Evolutionary conservation across 1,140 invertebrate species (phyloP), one percentile per base, ranked within the genome.

Genomic region (Trichonephila inaurata): DNA sequence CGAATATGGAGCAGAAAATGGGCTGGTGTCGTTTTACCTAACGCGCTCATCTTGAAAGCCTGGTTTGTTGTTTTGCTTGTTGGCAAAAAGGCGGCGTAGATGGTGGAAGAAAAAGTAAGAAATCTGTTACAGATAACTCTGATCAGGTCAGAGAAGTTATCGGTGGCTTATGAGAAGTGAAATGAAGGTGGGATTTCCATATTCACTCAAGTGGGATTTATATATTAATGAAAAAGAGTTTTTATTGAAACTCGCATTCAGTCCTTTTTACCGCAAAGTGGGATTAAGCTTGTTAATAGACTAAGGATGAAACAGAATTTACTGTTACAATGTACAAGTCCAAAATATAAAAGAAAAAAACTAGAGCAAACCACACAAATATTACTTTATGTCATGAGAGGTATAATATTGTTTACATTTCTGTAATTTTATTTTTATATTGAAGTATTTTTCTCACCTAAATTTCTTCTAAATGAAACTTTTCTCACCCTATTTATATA

Each of bases 1-100:
- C 12, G 66, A 62, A 91, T 92, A 77, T 92, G 44, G 91, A 92
- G 83, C 91, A 92, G 44, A 69, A 64, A 87, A 87, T 72, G 91
- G 91, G 83, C 83, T 66, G 90, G 89, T 81, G 62, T 85, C 82
- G 33, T 66, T 62, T 91, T 64, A 62, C 51, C 58, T n/a, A 61
- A 24, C 44, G 24, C 44, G 40, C 81, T 64, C 81, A 91, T 91
- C 82, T 85, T 91, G 72, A 82, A 69, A 64, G 40, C 64, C 64
- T 89, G 61, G 24, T 82, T 91, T 82, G 44, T 58, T 61, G 12
- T n/a, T 58, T 85, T 85, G 58, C 58, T 85, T 85, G 16, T 28
- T 77, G 14, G 18, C 16, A 19, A 28, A 77, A 77, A 77, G 72
- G 72, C 72, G 72, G 72, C 24, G 24, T 28, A 28, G 66, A 69